Percentiles rank a stretch among this genome's conserved stretches.
These are phyloP conservation scores for Junonia oenone DNA, from an alignment of 2,888 invertebrate genomes.

Conservation along the genomic window DNA sequence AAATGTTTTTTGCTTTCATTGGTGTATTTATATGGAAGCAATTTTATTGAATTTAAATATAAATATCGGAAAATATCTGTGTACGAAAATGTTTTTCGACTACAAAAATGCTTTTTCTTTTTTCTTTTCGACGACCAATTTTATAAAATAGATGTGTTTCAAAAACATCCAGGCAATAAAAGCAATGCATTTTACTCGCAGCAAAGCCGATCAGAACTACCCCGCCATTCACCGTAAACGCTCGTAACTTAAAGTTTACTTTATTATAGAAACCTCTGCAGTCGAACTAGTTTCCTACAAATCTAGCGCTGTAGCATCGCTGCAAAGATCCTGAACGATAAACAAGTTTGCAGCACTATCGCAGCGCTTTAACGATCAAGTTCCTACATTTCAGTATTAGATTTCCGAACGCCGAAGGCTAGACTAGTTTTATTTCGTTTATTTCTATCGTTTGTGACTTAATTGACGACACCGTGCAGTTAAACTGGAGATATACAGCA, in stretches of 20 bases:
- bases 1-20: no score
- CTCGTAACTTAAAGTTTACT: slow-evolving; percentile 47
- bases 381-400: slow-evolving; percentile 39
- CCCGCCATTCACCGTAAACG: slow-evolving; percentile 40
- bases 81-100: not conserved
- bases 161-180: slow-evolving; percentile 25
- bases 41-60: no score
- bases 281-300: slow-evolving; percentile 20
- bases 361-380: slow-evolving; percentile 25
- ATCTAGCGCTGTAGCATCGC: slow-evolving; percentile 20
- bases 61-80: no score
- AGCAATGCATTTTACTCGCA: slow-evolving; percentile 40
- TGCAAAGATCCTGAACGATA: slow-evolving; percentile 15
- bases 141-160: slow-evolving; percentile 2
- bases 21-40: no score
- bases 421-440: slow-evolving; percentile 44
- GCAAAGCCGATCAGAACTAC: slow-evolving; percentile 41
- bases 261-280: slow-evolving; percentile 38
- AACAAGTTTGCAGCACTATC: slow-evolving; percentile 23
- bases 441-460: slow-evolving; percentile 46
- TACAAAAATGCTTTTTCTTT: not conserved
- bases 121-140: not conserved
- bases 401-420: slow-evolving; percentile 46
- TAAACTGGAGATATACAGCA: slow-evolving; percentile 6
- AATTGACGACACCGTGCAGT: slow-evolving; percentile 44